Evolutionary conservation across 2,113 vertebrate genomes (phyloP).

Genomic region (Calidris pugnax): DNA sequence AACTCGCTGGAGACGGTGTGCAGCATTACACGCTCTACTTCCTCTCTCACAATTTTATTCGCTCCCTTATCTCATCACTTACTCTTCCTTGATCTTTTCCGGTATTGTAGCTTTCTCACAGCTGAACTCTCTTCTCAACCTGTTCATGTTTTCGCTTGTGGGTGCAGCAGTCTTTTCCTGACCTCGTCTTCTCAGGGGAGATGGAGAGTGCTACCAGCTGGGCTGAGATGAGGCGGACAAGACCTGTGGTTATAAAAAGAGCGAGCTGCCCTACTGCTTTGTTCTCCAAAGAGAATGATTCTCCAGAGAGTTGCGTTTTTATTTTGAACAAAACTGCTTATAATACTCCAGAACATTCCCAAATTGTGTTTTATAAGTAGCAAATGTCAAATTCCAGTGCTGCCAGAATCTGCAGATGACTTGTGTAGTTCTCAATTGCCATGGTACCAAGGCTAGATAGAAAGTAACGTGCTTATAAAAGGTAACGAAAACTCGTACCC

Average conservation of each 20-base stretch:
- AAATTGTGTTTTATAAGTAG: slow-evolving; percentile 19
- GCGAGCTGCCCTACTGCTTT: neutral
- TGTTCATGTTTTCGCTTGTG: neutral
- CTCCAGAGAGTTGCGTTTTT: neutral
- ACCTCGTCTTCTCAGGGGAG: neutral
- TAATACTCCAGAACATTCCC: neutral
- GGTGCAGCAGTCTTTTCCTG: neutral
- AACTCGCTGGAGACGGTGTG: neutral
- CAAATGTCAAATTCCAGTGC: slow-evolving; percentile 42
- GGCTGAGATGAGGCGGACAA: neutral
- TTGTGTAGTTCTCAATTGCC: slow-evolving; percentile 10
- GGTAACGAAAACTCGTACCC: neutral
- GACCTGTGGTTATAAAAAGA: neutral
- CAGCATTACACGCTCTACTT: slow-evolving; percentile 19
- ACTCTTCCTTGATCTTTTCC: neutral
- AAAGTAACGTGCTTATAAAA: slow-evolving; percentile 22
- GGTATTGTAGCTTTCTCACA: neutral
- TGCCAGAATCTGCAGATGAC: slow-evolving; percentile 27
- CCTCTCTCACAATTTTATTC: neutral
- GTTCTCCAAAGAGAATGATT: neutral
- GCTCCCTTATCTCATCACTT: neutral
- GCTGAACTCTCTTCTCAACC: neutral
- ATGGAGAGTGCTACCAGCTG: neutral
- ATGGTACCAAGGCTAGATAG: neutral
- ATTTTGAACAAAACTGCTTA: slow-evolving; percentile 26